Percentiles rank a stretch among this genome's conserved stretches.
phyloP scores from a whole-genome alignment of 2,888 invertebrate species.

The Orthonevra nobilis region DNA sequence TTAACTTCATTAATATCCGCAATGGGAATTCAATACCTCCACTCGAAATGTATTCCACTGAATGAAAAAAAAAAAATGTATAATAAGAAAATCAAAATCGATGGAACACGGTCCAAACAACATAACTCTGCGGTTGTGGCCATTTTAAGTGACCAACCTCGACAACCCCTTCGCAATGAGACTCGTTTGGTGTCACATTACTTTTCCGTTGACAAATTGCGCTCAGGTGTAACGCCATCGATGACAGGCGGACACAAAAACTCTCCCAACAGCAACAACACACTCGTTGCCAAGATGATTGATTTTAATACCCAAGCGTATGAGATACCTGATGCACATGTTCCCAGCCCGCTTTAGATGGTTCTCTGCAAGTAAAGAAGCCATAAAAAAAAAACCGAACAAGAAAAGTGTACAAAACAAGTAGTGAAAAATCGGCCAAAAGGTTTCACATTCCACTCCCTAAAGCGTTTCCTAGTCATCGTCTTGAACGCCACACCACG shows the following conservation, averaged over 20 bases:
- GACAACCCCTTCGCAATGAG: too few relatives aligned
- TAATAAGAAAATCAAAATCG: conserved; percentile 20
- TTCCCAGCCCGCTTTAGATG: too few relatives aligned
- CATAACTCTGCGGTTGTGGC: conserved; percentile 43
- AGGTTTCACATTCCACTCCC: conserved; percentile 49
- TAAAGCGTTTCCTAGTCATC: conserved; percentile 21
- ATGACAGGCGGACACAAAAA: conserved; percentile 54
- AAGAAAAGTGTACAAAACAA: conserved; percentile 25
- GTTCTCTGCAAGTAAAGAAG: conserved; percentile 29
- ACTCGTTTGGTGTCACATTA: conserved; percentile 54
- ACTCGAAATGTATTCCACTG: not conserved
- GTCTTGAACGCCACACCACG: conserved; percentile 27
- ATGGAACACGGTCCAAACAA: conserved; percentile 16
- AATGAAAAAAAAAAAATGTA: conserved; percentile 9
- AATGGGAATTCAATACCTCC: conserved; percentile 56
- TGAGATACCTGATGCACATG: not conserved
- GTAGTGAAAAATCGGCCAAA: conserved; percentile 48
- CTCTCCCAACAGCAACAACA: conserved; percentile 19
- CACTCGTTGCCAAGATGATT: conserved; percentile 50
- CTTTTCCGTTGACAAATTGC: conserved; percentile 62
- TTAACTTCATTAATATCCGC: conserved; percentile 66
- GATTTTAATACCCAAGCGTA: conserved; percentile 59
- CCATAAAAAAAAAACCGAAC: conserved; percentile 21
- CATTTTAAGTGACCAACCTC: conserved; percentile 31
- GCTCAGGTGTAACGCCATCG: conserved; percentile 63